Evolutionary conservation across 2,888 invertebrate species (phyloP).

Genomic region (Apocheima hispidaria): DNA sequence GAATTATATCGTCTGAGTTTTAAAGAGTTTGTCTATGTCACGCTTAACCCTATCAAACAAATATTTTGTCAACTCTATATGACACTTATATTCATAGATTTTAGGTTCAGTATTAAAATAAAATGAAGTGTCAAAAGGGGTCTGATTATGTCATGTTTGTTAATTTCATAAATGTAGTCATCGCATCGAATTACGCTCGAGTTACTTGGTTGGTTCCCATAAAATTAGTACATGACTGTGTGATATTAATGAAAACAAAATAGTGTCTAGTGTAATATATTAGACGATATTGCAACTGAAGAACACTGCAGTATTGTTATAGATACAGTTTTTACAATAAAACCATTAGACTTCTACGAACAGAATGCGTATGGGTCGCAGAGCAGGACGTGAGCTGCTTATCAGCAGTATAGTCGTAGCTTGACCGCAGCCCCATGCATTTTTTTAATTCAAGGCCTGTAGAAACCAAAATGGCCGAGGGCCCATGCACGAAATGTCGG

Average conservation of each 20-base stretch:
- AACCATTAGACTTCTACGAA: no score
- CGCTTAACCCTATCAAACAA: slow-evolving; percentile 40
- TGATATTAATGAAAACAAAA: slow-evolving; percentile 21
- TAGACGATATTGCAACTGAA: no score
- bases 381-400: no score
- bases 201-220: slow-evolving; percentile 61
- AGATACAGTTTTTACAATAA: no score
- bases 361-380: no score
- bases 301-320: no score
- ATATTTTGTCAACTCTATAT: slow-evolving; percentile 27
- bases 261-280: slow-evolving; percentile 9
- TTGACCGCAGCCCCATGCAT: no score
- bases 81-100: slow-evolving; percentile 38
- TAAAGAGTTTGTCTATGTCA: slow-evolving; percentile 17
- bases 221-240: slow-evolving; percentile 38
- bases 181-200: slow-evolving; percentile 53
- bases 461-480: no score
- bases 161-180: slow-evolving; percentile 67
- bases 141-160: slow-evolving; percentile 69
- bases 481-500: no score
- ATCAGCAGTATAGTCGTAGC: no score
- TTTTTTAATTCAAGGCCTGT: no score
- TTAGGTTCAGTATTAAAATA: slow-evolving; percentile 42
- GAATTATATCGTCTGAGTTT: neutral
- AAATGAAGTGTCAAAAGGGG: slow-evolving; percentile 43